These are phyloP conservation scores for Penaeus chinensis DNA, from an alignment of 1,140 invertebrate genomes.

Conservation along the genomic window DNA sequence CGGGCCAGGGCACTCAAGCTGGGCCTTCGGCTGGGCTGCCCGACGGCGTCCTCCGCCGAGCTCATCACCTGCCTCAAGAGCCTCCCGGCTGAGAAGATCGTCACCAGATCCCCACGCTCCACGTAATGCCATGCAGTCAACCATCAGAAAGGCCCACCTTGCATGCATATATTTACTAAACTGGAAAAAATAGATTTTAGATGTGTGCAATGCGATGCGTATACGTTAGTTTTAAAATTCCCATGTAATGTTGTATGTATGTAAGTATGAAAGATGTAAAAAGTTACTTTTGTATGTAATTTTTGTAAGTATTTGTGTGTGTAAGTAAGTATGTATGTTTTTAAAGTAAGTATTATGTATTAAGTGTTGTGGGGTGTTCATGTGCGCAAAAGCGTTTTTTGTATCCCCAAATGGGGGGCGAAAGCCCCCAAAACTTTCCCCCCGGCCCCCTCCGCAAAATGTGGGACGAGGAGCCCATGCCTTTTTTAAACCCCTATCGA, in stretches of 20 bases:
- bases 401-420: too few species aligned
- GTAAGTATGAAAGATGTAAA: not conserved
- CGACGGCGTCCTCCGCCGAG: not conserved
- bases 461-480: constrained; percentile 62
- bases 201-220: too few species aligned
- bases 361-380: too few species aligned
- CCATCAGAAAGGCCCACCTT: too few species aligned
- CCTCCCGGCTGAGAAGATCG: constrained; percentile 36
- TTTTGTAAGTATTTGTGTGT: not conserved
- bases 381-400: too few species aligned
- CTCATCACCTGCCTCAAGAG: constrained; percentile 46
- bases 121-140: constrained; percentile 23
- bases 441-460: constrained; percentile 4
- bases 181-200: too few species aligned
- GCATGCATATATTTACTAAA: too few species aligned
- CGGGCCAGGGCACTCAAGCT: constrained; percentile 40
- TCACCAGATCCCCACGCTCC: constrained; percentile 46
- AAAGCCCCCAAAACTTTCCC: too few species aligned
- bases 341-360: too few species aligned
- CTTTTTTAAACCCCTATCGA: constrained; percentile 58
- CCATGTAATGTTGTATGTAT: too few species aligned
- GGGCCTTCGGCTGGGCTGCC: constrained; percentile 44
- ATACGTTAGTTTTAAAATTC: too few species aligned
- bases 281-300: not conserved
- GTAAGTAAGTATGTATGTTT: too few species aligned